These are phyloP conservation scores for Zelostemma sp. DNA, from an alignment of 1,140 invertebrate species.

Conservation along the genomic window DNA sequence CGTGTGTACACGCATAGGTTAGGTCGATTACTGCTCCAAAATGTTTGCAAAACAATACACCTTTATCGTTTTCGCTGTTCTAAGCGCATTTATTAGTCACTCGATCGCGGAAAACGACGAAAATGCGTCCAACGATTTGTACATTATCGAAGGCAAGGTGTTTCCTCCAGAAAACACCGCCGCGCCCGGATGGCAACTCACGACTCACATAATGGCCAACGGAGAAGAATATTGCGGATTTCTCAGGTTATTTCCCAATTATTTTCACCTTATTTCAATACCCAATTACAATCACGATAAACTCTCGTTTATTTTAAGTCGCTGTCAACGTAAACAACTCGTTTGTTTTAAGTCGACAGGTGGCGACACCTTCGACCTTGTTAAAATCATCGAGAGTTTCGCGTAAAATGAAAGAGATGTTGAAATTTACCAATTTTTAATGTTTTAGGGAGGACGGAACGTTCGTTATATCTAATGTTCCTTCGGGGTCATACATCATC, in stretches of 20 bases:
- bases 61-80: not conserved
- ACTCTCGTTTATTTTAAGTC: not conserved
- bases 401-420: too few species aligned
- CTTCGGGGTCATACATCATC: constrained; percentile 94
- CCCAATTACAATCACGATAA: too few species aligned
- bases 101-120: constrained; percentile 69
- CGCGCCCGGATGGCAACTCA: constrained; percentile 79
- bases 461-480: constrained; percentile 90
- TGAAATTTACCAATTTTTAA: not conserved
- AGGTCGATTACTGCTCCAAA: not conserved
- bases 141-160: constrained; percentile 86
- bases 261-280: too few species aligned
- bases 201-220: constrained; percentile 86
- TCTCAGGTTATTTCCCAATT: constrained; percentile 74
- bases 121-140: constrained; percentile 72
- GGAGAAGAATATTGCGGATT: constrained; percentile 90
- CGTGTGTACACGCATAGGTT: too few species aligned
- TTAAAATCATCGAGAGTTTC: too few species aligned
- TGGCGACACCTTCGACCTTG: too few species aligned
- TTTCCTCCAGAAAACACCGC: constrained; percentile 77
- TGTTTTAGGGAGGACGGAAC: constrained; percentile 87
- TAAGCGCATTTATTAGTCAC: not conserved
- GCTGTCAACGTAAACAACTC: too few species aligned
- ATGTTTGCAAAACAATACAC: not conserved
- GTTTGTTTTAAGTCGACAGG: too few species aligned